A percentile compares a stretch with the other conserved stretches of the same genome.
Evolutionary conservation across 2,797 vertebrate species (phyloP).

Genomic region (Chloroceryle inda): DNA sequence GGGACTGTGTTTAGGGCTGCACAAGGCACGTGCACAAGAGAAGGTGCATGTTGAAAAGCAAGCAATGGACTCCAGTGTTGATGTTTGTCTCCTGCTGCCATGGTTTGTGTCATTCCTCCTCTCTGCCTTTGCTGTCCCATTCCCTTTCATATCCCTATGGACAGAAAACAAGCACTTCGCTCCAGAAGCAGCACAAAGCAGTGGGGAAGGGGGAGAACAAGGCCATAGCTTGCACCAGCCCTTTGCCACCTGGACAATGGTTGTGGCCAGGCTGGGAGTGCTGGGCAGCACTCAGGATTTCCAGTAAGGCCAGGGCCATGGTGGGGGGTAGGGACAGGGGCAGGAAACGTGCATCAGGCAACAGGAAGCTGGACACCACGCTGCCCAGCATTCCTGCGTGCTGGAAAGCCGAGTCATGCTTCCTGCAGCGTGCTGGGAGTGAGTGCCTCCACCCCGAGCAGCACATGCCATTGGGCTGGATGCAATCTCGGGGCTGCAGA

Average conservation of each 20-base stretch:
- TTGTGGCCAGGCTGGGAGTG: neutral
- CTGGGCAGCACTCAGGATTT: slow-evolving; percentile 55
- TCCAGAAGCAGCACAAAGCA: neutral
- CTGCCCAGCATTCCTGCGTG: slow-evolving; percentile 55
- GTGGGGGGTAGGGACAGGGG: slow-evolving; percentile 64
- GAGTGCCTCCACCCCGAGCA: slow-evolving; percentile 31
- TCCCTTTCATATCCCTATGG: neutral
- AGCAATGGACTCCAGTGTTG: accelerated
- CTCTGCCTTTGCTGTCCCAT: neutral
- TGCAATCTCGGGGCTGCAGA: neutral
- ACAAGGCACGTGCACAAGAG: neutral
- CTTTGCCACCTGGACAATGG: neutral
- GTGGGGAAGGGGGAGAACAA: neutral
- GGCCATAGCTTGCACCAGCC: neutral
- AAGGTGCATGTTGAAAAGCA: neutral
- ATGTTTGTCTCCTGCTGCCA: accelerated
- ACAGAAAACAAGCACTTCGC: neutral
- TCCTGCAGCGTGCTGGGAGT: slow-evolving; percentile 75
- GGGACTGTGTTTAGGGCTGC: accelerated
- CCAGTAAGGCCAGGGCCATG: slow-evolving; percentile 64
- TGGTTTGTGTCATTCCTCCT: neutral
- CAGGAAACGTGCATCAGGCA: slow-evolving; percentile 81
- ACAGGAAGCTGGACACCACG: slow-evolving; percentile 79
- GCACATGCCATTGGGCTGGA: neutral
- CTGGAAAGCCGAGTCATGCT: slow-evolving; percentile 77